Evolutionary conservation across 2,888 invertebrate species (phyloP), one percentile per base, ranked within the genome.

Genomic region (Lycaena phlaeas): DNA sequence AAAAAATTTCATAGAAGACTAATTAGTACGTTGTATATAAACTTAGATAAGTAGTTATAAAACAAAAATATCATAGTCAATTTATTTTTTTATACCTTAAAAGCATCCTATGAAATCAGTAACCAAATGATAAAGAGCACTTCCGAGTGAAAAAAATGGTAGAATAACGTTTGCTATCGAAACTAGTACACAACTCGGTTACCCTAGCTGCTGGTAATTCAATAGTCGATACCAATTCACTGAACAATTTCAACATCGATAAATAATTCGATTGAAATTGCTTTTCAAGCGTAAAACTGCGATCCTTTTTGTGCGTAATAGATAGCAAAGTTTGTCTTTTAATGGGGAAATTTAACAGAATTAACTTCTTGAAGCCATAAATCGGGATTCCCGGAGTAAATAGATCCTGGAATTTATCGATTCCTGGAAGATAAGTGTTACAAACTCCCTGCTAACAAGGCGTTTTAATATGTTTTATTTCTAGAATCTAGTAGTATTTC

Each of bases 201-300:
- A 22, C 34, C 18, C 31, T 34, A 34, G 31, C 31, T 34, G 22
- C 34, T 22, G 12, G 34, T 34, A 34, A 34, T 34, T 34, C 34
- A 34, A 34, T 34, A 34, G 34, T 18, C 34, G 34, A 34, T 34
- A 34, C 34, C 34, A 34, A 34, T 34, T 34, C 22, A 34, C 34
- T 34, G 34, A 34, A 34, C 34, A 34, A 34, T 34, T 34, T 34
- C 34, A 30, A 39, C 25, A 29, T 39, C 39, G 26, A 39, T 26
- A 39, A 39, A 39, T 26, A 39, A 39, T 39, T 30, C 26, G 30
- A 39, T 39, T 39, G 29, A 14, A 11, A 30, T 30, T 39, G 39
- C 30, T 29, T 39, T 39, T 22, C 25, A 30, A 39, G 30, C 39
- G 25, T 30, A 30, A 39, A 39, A 30, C 25, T 14, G 10, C 30